Evolutionary conservation across 2,113 vertebrate species (phyloP).

Genomic region (Callipepla californica): DNA sequence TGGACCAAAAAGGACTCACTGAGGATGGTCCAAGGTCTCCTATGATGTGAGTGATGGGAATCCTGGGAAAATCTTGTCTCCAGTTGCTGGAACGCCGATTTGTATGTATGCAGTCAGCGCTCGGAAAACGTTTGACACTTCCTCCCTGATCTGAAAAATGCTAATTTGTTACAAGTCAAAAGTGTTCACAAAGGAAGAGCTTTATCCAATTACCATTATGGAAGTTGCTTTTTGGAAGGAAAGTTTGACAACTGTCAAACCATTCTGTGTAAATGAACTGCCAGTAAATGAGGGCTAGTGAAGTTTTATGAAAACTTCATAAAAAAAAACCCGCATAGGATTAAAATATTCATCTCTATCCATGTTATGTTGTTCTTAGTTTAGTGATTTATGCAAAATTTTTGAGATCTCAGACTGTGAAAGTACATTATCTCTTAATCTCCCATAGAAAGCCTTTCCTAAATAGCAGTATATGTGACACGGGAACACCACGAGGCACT

Average conservation of each 20-base stretch:
- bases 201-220: neutral
- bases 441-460: neutral
- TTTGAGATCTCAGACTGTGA: neutral
- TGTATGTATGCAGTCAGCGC: rapidly evolving
- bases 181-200: neutral
- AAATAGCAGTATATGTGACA: neutral
- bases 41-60: rapidly evolving
- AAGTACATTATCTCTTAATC: neutral
- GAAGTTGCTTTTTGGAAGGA: neutral
- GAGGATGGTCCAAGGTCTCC: neutral
- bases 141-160: neutral
- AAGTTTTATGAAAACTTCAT: neutral
- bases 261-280: neutral
- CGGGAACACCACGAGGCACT: neutral
- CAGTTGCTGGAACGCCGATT: rapidly evolving
- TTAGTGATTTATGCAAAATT: neutral
- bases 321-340: no score
- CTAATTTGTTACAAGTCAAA: neutral
- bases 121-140: neutral
- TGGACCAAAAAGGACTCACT: neutral
- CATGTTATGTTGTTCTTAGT: neutral
- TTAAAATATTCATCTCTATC: neutral
- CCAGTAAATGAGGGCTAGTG: neutral
- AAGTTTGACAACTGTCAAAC: neutral
- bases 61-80: neutral